phyloP scores from a whole-genome alignment of 2,113 vertebrate genomes.

The Fulica atra region DNA sequence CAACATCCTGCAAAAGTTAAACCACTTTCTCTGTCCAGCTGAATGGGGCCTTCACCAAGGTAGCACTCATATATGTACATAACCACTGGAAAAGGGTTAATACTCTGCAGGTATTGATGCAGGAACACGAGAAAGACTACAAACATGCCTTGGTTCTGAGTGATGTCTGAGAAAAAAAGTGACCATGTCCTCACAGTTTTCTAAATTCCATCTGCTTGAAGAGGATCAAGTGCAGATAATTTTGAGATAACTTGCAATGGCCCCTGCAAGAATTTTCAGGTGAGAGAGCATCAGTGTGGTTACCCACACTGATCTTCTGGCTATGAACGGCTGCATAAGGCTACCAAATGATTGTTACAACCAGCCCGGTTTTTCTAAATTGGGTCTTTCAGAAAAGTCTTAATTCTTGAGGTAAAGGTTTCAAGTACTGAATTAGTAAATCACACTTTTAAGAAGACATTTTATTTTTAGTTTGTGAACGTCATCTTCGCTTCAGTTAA shows the following conservation, averaged over 20 bases:
- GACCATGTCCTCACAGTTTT: neutral
- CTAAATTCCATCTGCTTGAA: neutral
- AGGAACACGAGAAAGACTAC: neutral
- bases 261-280: neutral
- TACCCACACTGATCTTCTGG: neutral
- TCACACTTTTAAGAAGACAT: neutral
- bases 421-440: neutral
- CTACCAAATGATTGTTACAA: neutral
- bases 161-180: neutral
- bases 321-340: neutral
- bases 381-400: neutral
- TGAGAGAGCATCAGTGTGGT: neutral
- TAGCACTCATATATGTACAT: neutral
- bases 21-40: neutral
- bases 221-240: neutral
- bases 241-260: neutral
- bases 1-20: neutral
- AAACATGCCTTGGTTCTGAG: neutral
- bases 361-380: neutral
- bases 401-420: neutral
- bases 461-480: neutral
- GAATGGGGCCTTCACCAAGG: neutral
- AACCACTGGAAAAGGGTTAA: neutral
- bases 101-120: neutral
- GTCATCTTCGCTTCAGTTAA: neutral